phyloP scores from a whole-genome alignment of 2,888 invertebrate species.

The Rhopalosiphum nymphaeae region DNA sequence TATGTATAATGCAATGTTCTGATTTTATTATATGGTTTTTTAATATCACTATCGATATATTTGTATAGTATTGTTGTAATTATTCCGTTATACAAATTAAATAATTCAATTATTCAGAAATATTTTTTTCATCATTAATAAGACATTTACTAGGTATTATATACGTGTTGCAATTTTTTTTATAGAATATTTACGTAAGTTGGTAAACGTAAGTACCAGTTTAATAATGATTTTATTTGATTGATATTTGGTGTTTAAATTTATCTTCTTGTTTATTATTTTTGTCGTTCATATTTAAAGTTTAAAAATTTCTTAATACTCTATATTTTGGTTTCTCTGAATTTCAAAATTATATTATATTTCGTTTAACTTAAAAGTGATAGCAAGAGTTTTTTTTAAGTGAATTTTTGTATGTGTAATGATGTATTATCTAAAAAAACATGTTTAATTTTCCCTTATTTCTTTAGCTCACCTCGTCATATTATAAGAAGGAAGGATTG shows the following conservation, averaged over 20 bases:
- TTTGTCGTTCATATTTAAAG: too few species aligned
- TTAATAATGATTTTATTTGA: too few species aligned
- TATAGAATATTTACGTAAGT: too few species aligned
- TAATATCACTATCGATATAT: background rate
- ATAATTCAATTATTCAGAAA: background rate
- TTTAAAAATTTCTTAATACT: too few species aligned
- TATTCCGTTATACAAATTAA: background rate
- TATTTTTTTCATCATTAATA: background rate
- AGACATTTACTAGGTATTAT: background rate
- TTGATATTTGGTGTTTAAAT: too few species aligned
- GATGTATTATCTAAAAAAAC: background rate
- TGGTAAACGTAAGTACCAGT: too few species aligned
- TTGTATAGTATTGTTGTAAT: background rate
- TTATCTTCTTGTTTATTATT: too few species aligned
- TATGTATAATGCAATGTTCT: background rate
- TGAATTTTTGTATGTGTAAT: too few species aligned
- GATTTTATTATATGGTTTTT: background rate
- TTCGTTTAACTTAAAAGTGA: too few species aligned
- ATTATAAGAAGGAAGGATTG: background rate
- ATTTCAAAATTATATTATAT: too few species aligned
- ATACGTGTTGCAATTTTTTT: background rate
- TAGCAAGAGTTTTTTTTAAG: too few species aligned
- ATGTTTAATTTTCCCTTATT: background rate
- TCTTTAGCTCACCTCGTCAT: background rate
- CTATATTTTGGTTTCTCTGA: too few species aligned